Base-by-base conservation (phyloP, 2,113 vertebrate genomes). In the Melanerpes aurifrons region DNA sequence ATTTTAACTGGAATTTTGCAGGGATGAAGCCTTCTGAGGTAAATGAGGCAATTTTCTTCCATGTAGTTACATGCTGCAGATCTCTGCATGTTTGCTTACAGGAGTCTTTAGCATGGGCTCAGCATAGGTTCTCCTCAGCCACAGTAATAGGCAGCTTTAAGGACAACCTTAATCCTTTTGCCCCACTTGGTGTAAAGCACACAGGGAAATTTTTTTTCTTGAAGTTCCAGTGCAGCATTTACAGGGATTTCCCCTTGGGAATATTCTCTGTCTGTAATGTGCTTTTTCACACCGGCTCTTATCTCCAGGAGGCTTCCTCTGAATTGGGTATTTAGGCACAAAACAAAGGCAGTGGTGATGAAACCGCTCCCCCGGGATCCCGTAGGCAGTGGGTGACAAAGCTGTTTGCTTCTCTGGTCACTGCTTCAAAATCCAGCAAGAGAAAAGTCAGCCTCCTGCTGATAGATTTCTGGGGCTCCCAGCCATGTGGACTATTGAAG, bases 41-140 rank as follows among this genome's bases (percentile, higher is more conserved):
- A 95, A 95, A 96, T 67, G 94, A 95, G 90, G 90, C 82, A 86
- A 64, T 92, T 96, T 95, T 79, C 93, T 88, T 69, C 91, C 75
- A 43, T 93, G 94, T 92, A 85, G 59, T 87, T 89, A 86, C 79
- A 67, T 71, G 85, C 89, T 83, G 92, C 91, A 91, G 85, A 61
- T 82, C 82, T 71, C 69, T 66, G 70, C 80, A 56, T 72, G 89
- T 88, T 89, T 94, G 95, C 80, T 90, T 86, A 83, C 82, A 63
- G 86, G 76, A 37, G 50, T 66, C 73, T 78, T 94, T 64, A 69
- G 48, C 21, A 24, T 57, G 95, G 64, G 80, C 76, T 76, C 85
- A 15, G 72, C 45, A 24, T 90, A 8, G 61, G 3, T 66, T 73
- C 86, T 32, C 26, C 29, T 35, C 64, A 71, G 26, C 90, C 86